Base-by-base conservation (phyloP, 2,113 vertebrate genomes). In the Alexandromys fortis region DNA sequence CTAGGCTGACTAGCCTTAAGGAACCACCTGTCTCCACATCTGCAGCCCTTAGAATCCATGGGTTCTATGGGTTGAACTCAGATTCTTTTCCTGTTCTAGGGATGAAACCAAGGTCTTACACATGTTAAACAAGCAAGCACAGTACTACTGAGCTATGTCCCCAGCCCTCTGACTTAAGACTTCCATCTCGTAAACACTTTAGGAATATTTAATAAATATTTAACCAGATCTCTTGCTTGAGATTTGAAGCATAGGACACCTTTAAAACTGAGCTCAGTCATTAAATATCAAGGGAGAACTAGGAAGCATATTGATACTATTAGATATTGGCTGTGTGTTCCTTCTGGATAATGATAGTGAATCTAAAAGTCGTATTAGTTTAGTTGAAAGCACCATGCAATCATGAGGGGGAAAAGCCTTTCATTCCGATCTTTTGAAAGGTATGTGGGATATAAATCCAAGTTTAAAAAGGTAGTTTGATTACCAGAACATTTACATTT, bases 351-450 rank as follows among this genome's bases (percentile, higher is more conserved):
- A 3, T 88, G 17, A 78, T 1, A 81, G 28, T 38, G 52, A 7
- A 21, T 76, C 65, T 89, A 76, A 89, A 86, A 91, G 30, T 72
- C 3, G 10, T 81, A 28, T 45, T 73, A 86, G 72, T 75, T 93
- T 55, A 94, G 52, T 83, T 92, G 49, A 91, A 95, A 94, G 10
- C 45, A 52, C 6, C 9, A n/a, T 58, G 11, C 58, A 94, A 92
- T 78, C 45, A 65, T 47, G 1, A 30, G 7, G 12, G 0, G 0
- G 1, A 6, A 2, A 1, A 45, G 13, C 16, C 8, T 26, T 72
- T 33, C 24, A 76, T 16, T 49, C 70, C 82, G 26, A 45, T 78
- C 22, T 92, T 75, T 81, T 33, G 22, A 92, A 77, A 94, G 30
- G 26, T 21, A 76, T 17, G 58, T 87, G 21, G 26, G 63, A 72